Evolutionary conservation across 2,797 vertebrate genomes (phyloP).

Genomic region (Cuniculus paca): DNA sequence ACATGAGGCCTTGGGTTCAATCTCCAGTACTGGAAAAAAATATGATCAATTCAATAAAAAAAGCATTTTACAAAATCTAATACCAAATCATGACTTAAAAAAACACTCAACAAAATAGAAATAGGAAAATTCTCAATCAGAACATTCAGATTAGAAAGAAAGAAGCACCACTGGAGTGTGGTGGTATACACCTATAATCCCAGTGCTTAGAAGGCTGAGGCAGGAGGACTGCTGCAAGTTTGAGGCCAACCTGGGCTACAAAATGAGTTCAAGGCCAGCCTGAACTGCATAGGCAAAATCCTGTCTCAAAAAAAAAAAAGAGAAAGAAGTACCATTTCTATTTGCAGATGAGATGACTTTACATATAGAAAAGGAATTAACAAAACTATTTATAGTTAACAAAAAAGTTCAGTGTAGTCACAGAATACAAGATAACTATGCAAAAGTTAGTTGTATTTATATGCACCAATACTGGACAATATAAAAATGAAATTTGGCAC

Average conservation of each 20-base stretch:
- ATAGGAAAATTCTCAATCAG: background rate
- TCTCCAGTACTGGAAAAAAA: background rate
- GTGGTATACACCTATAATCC: background rate
- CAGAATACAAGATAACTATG: background rate
- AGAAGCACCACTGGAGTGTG: background rate
- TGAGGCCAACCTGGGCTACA: background rate
- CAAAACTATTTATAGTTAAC: background rate
- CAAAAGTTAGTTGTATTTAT: conserved; percentile 24
- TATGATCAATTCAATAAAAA: background rate
- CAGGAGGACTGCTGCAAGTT: background rate
- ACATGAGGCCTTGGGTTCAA: background rate
- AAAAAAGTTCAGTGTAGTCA: background rate
- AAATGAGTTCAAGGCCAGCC: background rate
- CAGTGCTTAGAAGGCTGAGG: background rate
- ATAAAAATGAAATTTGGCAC: conserved; percentile 49
- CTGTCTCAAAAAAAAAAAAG: background rate
- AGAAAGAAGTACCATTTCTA: background rate
- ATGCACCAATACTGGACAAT: conserved; percentile 6
- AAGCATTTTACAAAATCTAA: background rate
- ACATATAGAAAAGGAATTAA: background rate
- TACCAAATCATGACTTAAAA: background rate
- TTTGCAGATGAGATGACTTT: background rate
- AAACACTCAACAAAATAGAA: background rate
- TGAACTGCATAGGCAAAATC: background rate
- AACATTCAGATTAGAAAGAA: background rate